Evolutionary conservation across 1,140 invertebrate species (phyloP), one percentile per base, ranked within the genome.

Genomic region (Ceratitis capitata): DNA sequence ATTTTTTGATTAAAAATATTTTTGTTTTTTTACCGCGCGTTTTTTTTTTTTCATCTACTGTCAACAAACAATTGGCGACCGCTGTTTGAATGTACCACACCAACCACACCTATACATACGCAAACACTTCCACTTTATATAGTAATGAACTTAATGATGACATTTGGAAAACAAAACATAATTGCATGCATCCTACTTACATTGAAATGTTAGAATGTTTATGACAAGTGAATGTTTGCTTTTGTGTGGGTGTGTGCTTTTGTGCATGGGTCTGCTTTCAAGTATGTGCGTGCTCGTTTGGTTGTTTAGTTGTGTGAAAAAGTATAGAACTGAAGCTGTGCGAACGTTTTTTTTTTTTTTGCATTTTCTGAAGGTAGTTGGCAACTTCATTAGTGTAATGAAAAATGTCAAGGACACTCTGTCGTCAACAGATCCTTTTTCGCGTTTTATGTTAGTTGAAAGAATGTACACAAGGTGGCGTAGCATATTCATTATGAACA

Each of bases 321-420:
- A n/a, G n/a, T 39, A 56, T 56, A 23, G 51, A 5, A n/a, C n/a
- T 61, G n/a, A 26, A 61, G 39, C 35, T 42, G 69, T 10, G 61
- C 32, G 19, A 19, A 78, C 69, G 69, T 78, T 78, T 78, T 78
- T 19, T n/a, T n/a, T n/a, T n/a, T n/a, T n/a, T n/a, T n/a, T n/a
- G n/a, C n/a, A n/a, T n/a, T n/a, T n/a, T n/a, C n/a, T n/a, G 69
- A 45, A 78, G 19, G 69, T 23, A 42, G 69, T 78, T 35, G 69
- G 39, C 69, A 78, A 83, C 82, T 83, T 83, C 82, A 83, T 83
- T 83, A 83, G 82, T 83, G 82, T 83, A 83, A 83, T 83, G 82
- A 83, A 83, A 83, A 83, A 83, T 83, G 82, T 83, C 82, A 83
- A 83, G 82, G 82, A 51, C 82, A 83, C 82, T 83, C 45, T 29